Evolutionary conservation across 2,888 invertebrate species (phyloP).

Genomic region (Heteromurus nitidus): DNA sequence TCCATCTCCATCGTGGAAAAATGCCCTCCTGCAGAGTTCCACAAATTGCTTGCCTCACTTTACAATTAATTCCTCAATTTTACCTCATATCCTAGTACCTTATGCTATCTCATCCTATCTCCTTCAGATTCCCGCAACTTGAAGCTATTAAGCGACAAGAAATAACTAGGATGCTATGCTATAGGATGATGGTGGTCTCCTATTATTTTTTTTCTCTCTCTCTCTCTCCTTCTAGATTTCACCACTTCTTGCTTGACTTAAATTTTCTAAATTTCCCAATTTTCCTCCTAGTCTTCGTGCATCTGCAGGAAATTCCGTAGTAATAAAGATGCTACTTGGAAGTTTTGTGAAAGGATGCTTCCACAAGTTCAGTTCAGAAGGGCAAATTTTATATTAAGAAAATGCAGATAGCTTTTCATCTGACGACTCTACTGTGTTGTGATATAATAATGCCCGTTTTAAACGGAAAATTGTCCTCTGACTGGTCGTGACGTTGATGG

Average conservation of each 20-base stretch:
- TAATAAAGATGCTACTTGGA: too few relatives aligned
- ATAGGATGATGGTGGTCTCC: background rate
- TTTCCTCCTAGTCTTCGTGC: slow-evolving; percentile 5
- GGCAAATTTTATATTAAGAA: too few relatives aligned
- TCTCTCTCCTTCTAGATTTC: slow-evolving; percentile 1
- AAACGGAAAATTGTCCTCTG: slow-evolving; percentile 37
- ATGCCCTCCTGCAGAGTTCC: slow-evolving; percentile 55
- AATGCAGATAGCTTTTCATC: slow-evolving; percentile 39
- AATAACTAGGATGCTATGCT: too few relatives aligned
- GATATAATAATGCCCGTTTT: too few relatives aligned
- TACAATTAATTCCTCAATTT: slow-evolving; percentile 58
- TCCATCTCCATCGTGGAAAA: slow-evolving; percentile 10
- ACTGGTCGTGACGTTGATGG: slow-evolving; percentile 51
- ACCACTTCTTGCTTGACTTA: slow-evolving; percentile 20
- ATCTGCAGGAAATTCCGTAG: too few relatives aligned
- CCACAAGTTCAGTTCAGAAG: too few relatives aligned
- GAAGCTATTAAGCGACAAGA: background rate
- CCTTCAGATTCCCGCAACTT: background rate
- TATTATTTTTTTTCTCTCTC: background rate
- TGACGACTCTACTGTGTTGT: background rate
- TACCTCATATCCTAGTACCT: slow-evolving; percentile 40
- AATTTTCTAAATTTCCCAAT: slow-evolving; percentile 48
- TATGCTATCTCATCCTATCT: too few relatives aligned
- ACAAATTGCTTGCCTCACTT: slow-evolving; percentile 62
- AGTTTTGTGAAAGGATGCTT: too few relatives aligned